Base-by-base conservation (phyloP, 2,888 invertebrate genomes). In the Pandemis cinnamomeana region DNA sequence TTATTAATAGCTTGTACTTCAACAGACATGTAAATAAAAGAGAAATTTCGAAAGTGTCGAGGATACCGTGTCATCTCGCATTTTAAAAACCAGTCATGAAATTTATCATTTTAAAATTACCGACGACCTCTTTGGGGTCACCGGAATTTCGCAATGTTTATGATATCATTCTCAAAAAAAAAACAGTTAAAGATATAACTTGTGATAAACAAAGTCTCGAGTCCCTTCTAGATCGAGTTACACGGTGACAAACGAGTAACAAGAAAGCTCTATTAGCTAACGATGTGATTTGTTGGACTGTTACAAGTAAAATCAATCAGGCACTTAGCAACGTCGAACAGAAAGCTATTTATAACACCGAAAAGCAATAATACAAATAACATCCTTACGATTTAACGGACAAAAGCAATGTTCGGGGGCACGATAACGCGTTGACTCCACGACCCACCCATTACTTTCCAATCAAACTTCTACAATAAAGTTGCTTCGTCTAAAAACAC, bases 1-100 rank as follows among this genome's bases (percentile, higher is more conserved):
- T 67, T 67, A 67, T 74, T 74, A 74, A 74, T 71, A 62, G 74
- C 71, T 7, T 62, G 71, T 71, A 58, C 70, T 74, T 74, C 66
- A 73, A 51, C 64, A 46, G 61, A 60, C 70, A 74, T 74, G 69
- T 69, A 73, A 73, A 74, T 71, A 74, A 74, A 84, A 84, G 86
- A 84, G 88, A 87, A 88, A 88, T 88, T 90, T 89, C 85, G 88
- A 91, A 90, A 91, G 91, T 85, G 86, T 82, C 81, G 82, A 83
- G 87, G 86, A 85, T 86, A 87, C 87, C 83, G 86, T 88, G 88
- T 89, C 89, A 88, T 89, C 89, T 75, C 75, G 44, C 71, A 87
- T 86, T 86, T 90, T 88, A 87, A 87, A 85, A 84, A 86, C 83
- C 86, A 82, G 86, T 90, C 91, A 89, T 91, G 91, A 91, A 91